A percentile compares a stretch with the other conserved stretches of the same genome.
phyloP scores from a whole-genome alignment of 2,888 invertebrate species.

The Vannuccia rotundouncinata region DNA sequence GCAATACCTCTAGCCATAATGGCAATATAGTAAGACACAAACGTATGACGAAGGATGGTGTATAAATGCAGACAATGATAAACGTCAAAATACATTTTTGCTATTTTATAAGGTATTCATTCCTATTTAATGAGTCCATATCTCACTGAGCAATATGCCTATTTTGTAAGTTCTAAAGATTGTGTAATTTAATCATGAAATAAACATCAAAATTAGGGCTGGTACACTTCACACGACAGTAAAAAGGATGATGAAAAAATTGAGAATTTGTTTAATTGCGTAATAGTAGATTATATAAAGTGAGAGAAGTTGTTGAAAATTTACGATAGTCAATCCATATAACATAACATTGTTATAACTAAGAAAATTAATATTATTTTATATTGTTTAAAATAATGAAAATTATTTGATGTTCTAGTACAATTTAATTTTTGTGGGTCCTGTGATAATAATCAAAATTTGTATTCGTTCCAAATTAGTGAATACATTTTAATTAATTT shows the following conservation, averaged over 20 bases:
- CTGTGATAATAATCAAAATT: too few relatives aligned
- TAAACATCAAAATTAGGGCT: background rate
- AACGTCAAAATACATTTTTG: background rate
- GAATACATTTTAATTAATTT: too few relatives aligned
- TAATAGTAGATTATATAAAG: too few relatives aligned
- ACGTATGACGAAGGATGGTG: background rate
- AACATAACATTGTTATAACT: too few relatives aligned
- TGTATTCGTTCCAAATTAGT: too few relatives aligned
- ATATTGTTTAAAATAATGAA: too few relatives aligned
- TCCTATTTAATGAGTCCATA: background rate
- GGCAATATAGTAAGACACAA: background rate
- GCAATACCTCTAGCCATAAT: too few relatives aligned
- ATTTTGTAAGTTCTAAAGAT: background rate
- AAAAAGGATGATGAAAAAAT: background rate
- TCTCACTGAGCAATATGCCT: background rate
- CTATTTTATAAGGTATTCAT: background rate
- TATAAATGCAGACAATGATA: background rate
- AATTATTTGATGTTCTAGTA: too few relatives aligned
- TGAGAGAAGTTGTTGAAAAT: too few relatives aligned
- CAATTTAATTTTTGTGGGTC: too few relatives aligned
- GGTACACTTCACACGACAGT: background rate
- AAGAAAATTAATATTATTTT: too few relatives aligned
- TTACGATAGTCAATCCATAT: too few relatives aligned
- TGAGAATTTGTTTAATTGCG: slow-evolving; percentile 2
- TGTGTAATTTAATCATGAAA: background rate